phyloP scores from a whole-genome alignment of 2,888 invertebrate species.

The Apamea sordens region DNA sequence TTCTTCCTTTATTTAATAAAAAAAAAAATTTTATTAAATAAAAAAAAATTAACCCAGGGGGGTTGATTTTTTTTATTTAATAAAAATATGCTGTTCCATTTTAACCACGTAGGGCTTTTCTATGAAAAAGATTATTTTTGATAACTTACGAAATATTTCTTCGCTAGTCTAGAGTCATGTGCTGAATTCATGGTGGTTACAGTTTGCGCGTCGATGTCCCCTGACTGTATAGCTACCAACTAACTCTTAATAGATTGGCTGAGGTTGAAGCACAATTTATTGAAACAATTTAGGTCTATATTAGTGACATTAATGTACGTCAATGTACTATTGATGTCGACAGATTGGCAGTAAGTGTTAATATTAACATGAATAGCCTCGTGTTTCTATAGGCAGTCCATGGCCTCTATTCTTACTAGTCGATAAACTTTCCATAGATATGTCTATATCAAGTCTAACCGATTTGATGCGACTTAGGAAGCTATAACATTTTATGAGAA shows the following conservation, averaged over 20 bases:
- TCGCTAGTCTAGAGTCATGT: no score
- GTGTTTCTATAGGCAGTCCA: background rate
- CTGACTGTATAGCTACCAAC: background rate
- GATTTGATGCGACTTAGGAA: background rate
- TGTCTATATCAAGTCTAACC: background rate
- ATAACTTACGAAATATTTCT: no score
- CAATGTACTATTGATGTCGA: slow-evolving; percentile 28
- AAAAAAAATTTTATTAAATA: no score
- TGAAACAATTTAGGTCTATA: slow-evolving; percentile 40
- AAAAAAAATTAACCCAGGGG: no score
- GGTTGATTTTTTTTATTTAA: no score
- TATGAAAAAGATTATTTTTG: no score
- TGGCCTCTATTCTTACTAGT: background rate
- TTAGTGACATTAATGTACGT: slow-evolving; percentile 9
- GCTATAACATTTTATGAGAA: no score
- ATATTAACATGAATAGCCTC: slow-evolving; percentile 18
- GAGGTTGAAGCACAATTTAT: slow-evolving; percentile 25
- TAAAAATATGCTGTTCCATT: no score
- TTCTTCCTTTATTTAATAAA: no score
- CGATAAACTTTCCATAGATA: background rate
- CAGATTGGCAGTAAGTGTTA: slow-evolving; percentile 45
- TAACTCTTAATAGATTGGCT: background rate
- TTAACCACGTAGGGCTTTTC: no score
- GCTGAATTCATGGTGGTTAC: no score
- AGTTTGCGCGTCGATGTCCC: no score